Base-by-base conservation (phyloP, 2,113 vertebrate species). In the Rafetus swinhoei region DNA sequence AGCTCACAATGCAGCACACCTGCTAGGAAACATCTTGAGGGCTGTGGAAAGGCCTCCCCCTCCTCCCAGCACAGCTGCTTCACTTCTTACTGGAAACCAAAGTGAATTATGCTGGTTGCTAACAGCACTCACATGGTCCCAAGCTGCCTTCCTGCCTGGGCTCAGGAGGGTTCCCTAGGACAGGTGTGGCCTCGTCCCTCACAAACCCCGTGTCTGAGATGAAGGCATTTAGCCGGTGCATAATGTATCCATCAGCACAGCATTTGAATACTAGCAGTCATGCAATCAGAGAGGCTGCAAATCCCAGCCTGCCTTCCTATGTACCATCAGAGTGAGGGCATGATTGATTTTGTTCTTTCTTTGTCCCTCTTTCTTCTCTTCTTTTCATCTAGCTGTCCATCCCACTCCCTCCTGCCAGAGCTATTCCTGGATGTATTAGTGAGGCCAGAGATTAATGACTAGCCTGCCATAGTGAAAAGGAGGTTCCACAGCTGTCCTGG, bases 11-110 rank as follows among this genome's bases (percentile, higher is more conserved):
- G 45, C 74, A 94, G 57, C 56, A 74, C 50, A 90, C 65, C 81
- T 92, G 54, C 89, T 81, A 87, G 79, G 65, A 91, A 93, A 92
- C 60, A 92, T 90, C 84, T 89, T 88, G 45, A 94, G 79, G 90
- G 19, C 56, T 91, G 79, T 5, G 6, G 59, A 3, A 3, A 32
- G 79, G 72, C 24, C 56, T 65, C 60, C 84, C 53, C 10, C 53
- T 29, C 22, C 85, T 92, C 74, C 50, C 60, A 93, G 83, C 32
- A 9, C 12, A 6, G 3, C 32, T 54, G 69, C 18, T 22, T 93
- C 32, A 45, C 50, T 91, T 81, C 82, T 93, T 89, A 79, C 35
- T 79, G 54, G 27, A 16, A 25, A 80, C 62, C 84, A 81, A 7
- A 32, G 27, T 53, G 35, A 89, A 45, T 16, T 65, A 65, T 16